Evolutionary conservation across 2,888 invertebrate genomes (phyloP), one percentile per base, ranked within the genome.

Genomic region (Caenorhabditis sinica): DNA sequence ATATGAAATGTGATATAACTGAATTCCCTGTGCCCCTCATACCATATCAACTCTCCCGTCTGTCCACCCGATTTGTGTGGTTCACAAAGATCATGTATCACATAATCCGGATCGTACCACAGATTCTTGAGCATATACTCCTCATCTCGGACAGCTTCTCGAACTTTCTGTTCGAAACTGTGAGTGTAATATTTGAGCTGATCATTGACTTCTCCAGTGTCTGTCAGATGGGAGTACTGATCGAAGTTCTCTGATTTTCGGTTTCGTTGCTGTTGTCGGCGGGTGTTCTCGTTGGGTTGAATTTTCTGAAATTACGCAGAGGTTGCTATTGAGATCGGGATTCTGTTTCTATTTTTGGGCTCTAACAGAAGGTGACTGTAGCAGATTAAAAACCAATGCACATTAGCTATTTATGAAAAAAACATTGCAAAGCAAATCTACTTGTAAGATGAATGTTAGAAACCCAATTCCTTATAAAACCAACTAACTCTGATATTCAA

Each of bases 81-180:
- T 73, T 90, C 90, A 72, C 91, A 91, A 33, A 91, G 83, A 68
- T 90, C 88, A 73, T 91, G 90, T 9, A 90, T 83, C 23, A 75
- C 83, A 81, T 87, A 86, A 36, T 79, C 79, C 33, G 85, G 85
- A 61, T 89, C 88, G 83, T 87, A 88, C 87, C 87, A 89, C 20
- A 87, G 71, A 61, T 86, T 85, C 49, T 84, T 84, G 72, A 89
- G 86, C 49, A 79, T 85, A 53, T 87, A 85, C 68, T 84, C 82
- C 23, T 88, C 87, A 60, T 87, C 86, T 9, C 86, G 85, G 25
- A 77, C 81, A 0, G 75, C 17, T 20, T 82, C 82, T 20, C 82
- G 63, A n/a, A 82, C 75, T 25, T 76, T 63, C 23, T 82, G 63
- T 36, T 82, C 82, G 56, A 82, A 82, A 28, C 69, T 71, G 13